Conservation (phyloP, 2,113 vertebrate genomes). For the Irena cyanogastra region DNA sequence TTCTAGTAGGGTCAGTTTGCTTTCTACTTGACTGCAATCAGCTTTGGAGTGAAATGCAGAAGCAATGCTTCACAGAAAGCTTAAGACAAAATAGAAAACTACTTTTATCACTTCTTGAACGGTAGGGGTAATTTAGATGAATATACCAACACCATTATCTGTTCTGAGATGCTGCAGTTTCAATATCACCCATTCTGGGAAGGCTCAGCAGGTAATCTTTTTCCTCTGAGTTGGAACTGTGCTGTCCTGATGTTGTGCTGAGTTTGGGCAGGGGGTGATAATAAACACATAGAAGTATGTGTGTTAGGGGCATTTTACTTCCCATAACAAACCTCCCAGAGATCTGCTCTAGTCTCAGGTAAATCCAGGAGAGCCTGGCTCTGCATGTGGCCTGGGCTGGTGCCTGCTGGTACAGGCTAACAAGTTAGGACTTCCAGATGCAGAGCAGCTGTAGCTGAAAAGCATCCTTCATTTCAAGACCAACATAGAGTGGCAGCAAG, state of each 20-base stretch:
- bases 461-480: not conserved
- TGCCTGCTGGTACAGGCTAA: not conserved
- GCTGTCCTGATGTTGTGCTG: rapidly evolving
- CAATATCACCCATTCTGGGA: not conserved
- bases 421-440: not conserved
- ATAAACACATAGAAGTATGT: rapidly evolving
- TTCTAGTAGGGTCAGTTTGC: not conserved
- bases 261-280: not conserved
- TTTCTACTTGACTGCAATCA: not conserved
- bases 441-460: not conserved
- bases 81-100: not conserved
- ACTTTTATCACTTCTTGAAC: not conserved
- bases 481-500: rapidly evolving
- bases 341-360: not conserved
- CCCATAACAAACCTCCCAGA: not conserved
- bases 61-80: not conserved
- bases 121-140: not conserved
- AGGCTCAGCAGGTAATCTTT: not conserved
- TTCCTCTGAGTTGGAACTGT: not conserved
- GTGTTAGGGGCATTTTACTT: not conserved
- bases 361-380: not conserved
- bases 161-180: not conserved
- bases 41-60: not conserved
- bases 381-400: not conserved
- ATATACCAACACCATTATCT: not conserved